A percentile compares a stretch with the other conserved stretches of the same genome.
phyloP scores from a whole-genome alignment of 2,797 vertebrate species.

The Selene dorsalis region DNA sequence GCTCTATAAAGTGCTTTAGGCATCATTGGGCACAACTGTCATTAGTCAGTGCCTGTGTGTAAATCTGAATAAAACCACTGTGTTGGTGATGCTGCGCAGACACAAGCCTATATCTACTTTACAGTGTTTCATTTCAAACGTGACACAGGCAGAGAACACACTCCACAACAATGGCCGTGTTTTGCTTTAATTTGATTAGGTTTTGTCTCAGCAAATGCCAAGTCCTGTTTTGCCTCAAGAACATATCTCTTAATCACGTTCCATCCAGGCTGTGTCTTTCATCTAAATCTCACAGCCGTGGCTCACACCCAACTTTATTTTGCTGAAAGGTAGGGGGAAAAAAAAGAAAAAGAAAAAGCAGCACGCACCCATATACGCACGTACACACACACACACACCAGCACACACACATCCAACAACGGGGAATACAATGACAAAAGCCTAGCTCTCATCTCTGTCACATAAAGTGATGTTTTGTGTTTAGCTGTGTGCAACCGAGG shows the following conservation, averaged over 20 bases:
- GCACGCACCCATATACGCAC: conserved; percentile 10
- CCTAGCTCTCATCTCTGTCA: conserved; percentile 81
- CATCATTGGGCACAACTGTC: conserved; percentile 78
- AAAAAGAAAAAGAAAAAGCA: conserved; percentile 29
- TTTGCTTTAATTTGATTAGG: conserved; percentile 89
- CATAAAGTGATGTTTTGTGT: conserved; percentile 83
- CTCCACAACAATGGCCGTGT: conserved; percentile 81
- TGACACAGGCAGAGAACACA: conserved; percentile 74
- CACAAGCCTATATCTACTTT: conserved; percentile 71
- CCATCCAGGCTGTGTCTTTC: conserved; percentile 84
- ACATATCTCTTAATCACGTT: conserved; percentile 87
- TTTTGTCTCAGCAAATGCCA: conserved; percentile 86
- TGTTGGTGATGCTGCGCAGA: conserved; percentile 64
- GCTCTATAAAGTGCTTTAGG: conserved; percentile 81
- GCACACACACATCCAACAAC: conserved; percentile 69
- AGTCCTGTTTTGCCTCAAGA: conserved; percentile 87
- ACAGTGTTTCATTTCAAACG: conserved; percentile 80
- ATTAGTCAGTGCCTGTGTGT: conserved; percentile 79
- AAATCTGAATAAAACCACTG: conserved; percentile 70
- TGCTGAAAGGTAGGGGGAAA: conserved; percentile 79
- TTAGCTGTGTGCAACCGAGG: conserved; percentile 73
- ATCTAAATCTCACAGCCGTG: conserved; percentile 86
- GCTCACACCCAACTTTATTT: conserved; percentile 83
- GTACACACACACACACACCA: conserved; percentile 29
- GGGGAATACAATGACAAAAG: conserved; percentile 82